Percentiles rank a stretch among this genome's conserved stretches.
Evolutionary conservation across 2,888 invertebrate species (phyloP).

Genomic region (Campoletis raptor): DNA sequence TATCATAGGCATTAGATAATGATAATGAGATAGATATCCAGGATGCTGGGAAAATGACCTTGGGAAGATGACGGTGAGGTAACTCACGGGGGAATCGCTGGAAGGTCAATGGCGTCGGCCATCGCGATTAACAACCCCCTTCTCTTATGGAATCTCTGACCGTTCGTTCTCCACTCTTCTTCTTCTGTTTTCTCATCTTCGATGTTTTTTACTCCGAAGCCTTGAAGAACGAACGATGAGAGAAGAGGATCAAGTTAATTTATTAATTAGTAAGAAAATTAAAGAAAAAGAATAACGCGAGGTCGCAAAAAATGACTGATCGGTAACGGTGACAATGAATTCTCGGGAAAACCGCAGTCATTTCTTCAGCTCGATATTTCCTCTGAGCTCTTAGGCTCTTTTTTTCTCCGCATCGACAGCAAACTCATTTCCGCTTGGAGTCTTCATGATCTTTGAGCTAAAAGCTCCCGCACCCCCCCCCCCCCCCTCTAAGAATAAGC

Average conservation of each 20-base stretch:
- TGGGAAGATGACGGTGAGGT: conserved; percentile 58
- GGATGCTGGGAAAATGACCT: conserved; percentile 48
- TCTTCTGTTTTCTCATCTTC: conserved; percentile 2
- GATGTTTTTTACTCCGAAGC: neutral
- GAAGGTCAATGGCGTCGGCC: conserved; percentile 68
- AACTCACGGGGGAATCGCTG: conserved; percentile 60
- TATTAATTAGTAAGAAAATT: conserved; percentile 46
- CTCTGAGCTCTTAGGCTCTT: conserved; percentile 17
- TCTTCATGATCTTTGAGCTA: conserved; percentile 4
- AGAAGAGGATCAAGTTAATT: neutral
- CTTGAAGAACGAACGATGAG: neutral
- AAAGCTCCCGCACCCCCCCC: conserved; percentile 20
- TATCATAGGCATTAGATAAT: conserved; percentile 29
- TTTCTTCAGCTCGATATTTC: conserved; percentile 47
- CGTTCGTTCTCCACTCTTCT: conserved; percentile 5
- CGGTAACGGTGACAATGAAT: conserved; percentile 43
- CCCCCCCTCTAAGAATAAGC: neutral
- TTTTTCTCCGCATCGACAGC: conserved; percentile 21
- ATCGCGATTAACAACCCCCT: conserved; percentile 40
- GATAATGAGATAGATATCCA: conserved; percentile 41
- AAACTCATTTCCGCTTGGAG: conserved; percentile 57
- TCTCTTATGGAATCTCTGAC: conserved; percentile 12
- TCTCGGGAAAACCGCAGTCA: conserved; percentile 63
- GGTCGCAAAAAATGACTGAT: neutral
- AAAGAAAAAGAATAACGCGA: neutral